Evolutionary conservation across 2,888 invertebrate genomes (phyloP), one percentile per base, ranked within the genome.

Genomic region (Prosopocoilus inquinatus): DNA sequence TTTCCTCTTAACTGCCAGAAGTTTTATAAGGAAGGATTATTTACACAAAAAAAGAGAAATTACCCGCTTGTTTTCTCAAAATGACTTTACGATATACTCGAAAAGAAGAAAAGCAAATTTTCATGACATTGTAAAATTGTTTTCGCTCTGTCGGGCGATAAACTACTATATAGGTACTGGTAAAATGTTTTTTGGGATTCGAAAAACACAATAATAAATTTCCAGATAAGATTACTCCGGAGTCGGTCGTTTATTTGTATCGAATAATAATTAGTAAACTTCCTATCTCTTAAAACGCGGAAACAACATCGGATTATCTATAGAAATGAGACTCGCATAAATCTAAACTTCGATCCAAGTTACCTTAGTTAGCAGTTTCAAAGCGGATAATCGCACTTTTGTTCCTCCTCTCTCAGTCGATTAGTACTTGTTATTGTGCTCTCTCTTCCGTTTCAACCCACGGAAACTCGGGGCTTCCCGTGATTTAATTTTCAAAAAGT

Each of bases 371-470:
- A 70, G 70, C 70, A 70, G 68, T 70, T 72, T 70, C 67, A 64
- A 39, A 70, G 68, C 67, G 70, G 69, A 81, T 83, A 83, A 84
- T 83, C 82, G 82, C 83, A 83, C 82, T 83, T 83, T 84, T 84
- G 84, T 84, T 84, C 83, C 83, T 2, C 36, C 36, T 28, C 20
- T 28, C 20, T 28, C 20, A 28, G 20, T 28, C 20, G 20, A 28
- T 28, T 28, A 28, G 20, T 28, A 28, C 20, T 28, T 28, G 20
- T 28, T 28, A 28, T 28, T 28, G 20, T 28, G 20, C 20, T 28
- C 20, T 28, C 20, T 28, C 20, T 28, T 28, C 20, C 20, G 20
- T 28, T 28, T 28, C 1, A 28, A 28, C 20, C 20, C 20, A 28
- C 5, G 20, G 20, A 28, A n/a, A 28, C 20, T 28, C 7, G 2